These are phyloP conservation scores for Thamnophis sirtalis DNA, from an alignment of 2,113 vertebrate genomes.

Conservation along the genomic window DNA sequence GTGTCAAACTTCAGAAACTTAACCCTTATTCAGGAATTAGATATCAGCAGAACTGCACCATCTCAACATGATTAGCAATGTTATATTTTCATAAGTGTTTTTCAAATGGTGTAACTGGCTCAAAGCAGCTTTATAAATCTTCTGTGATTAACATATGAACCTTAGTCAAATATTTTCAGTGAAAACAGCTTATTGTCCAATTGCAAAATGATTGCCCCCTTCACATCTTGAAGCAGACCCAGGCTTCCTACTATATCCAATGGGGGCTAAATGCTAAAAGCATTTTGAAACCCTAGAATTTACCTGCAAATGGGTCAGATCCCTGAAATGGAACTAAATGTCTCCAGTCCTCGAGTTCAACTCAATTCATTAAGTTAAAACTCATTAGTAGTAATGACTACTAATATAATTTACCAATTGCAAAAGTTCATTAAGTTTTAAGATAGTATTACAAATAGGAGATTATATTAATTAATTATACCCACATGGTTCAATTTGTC, in stretches of 20 bases:
- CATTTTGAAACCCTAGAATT: neutral
- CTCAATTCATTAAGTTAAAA: slow-evolving; percentile 23
- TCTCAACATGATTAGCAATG: neutral
- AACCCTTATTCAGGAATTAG: neutral
- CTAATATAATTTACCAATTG: slow-evolving; percentile 9
- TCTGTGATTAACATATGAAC: neutral
- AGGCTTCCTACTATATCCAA: neutral
- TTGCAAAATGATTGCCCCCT: neutral
- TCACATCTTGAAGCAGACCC: neutral
- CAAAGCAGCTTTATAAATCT: neutral
- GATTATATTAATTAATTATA: slow-evolving; percentile 23
- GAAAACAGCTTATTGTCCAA: neutral
- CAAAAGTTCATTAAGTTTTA: slow-evolving; percentile 14
- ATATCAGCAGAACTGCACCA: neutral
- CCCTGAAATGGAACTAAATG: slow-evolving; percentile 2
- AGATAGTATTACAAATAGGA: slow-evolving; percentile 16
- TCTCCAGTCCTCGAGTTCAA: slow-evolving; percentile 10
- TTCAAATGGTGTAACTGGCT: neutral
- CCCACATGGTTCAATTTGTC: neutral
- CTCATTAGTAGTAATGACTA: slow-evolving; percentile 24
- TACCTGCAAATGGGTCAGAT: slow-evolving; percentile 19
- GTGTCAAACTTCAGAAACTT: neutral
- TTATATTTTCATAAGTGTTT: neutral
- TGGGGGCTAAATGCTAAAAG: neutral
- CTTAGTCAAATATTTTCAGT: neutral